A percentile compares a stretch with the other conserved stretches of the same genome.
Conservation (phyloP, 2,888 invertebrate species). For the Linyphia triangularis region DNA sequence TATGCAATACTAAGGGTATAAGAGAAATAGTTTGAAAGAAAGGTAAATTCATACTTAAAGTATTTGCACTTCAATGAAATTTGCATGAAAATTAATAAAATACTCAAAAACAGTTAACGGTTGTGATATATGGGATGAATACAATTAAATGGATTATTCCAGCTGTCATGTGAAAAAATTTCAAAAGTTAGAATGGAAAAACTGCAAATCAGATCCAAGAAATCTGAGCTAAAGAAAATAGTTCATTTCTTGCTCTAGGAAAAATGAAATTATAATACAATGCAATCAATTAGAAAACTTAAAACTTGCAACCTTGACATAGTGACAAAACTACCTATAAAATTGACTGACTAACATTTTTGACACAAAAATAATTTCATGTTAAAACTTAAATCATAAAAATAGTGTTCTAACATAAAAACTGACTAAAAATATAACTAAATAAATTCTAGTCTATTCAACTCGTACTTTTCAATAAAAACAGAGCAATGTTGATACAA, state of each 20-base stretch:
- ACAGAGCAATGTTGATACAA: no score
- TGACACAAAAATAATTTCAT: neutral
- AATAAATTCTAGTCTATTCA: no score
- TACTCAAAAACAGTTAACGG: no score
- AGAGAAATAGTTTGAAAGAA: neutral
- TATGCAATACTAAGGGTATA: slow-evolving; percentile 7
- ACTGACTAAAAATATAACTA: no score
- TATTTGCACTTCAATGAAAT: no score
- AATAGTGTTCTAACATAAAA: no score
- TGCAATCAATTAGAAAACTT: neutral
- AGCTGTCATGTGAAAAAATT: neutral
- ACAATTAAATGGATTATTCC: neutral
- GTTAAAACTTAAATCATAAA: neutral
- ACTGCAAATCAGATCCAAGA: neutral
- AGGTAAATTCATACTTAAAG: neutral
- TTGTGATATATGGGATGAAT: no score
- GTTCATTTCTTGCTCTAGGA: neutral
- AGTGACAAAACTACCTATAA: neutral
- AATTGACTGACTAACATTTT: neutral
- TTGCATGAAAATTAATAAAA: no score
- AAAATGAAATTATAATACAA: neutral
- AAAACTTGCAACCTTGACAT: neutral
- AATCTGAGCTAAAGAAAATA: neutral
- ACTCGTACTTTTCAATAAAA: no score
- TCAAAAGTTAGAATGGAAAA: neutral